Evolutionary conservation across 2,888 invertebrate species (phyloP).

Genomic region (Theretra japonica): DNA sequence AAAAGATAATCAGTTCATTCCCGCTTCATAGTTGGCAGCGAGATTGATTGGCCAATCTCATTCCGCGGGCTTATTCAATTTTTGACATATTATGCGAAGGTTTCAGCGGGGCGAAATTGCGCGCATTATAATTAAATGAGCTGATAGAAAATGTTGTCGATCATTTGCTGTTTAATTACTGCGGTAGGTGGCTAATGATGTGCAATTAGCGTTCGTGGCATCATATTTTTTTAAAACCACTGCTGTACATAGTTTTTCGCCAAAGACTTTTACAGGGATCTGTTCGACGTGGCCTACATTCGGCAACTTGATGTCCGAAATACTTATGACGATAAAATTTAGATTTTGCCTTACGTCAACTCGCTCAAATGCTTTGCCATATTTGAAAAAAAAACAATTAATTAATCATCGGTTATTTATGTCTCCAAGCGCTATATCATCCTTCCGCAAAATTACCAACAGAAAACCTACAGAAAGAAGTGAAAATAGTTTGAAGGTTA

Average conservation of each 20-base stretch:
- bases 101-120: background rate
- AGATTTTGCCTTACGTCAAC: too few species aligned
- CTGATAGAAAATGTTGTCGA: background rate
- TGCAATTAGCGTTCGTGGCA: background rate
- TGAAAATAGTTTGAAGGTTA: background rate
- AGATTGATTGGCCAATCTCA: conserved; percentile 40
- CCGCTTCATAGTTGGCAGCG: conserved; percentile 34
- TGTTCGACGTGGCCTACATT: too few species aligned
- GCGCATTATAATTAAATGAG: background rate
- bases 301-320: too few species aligned
- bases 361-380: too few species aligned
- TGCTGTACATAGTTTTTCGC: too few species aligned
- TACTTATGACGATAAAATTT: too few species aligned
- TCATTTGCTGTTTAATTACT: background rate
- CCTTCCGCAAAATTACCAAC: too few species aligned
- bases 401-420: too few species aligned
- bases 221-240: background rate
- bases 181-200: background rate
- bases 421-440: too few species aligned
- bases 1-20: conserved; percentile 42
- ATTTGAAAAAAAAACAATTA: background rate
- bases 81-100: conserved; percentile 31
- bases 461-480: too few species aligned
- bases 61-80: conserved; percentile 40
- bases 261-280: too few species aligned